Evolutionary conservation across 2,888 invertebrate genomes (phyloP).

Genomic region (Phengaris arion): DNA sequence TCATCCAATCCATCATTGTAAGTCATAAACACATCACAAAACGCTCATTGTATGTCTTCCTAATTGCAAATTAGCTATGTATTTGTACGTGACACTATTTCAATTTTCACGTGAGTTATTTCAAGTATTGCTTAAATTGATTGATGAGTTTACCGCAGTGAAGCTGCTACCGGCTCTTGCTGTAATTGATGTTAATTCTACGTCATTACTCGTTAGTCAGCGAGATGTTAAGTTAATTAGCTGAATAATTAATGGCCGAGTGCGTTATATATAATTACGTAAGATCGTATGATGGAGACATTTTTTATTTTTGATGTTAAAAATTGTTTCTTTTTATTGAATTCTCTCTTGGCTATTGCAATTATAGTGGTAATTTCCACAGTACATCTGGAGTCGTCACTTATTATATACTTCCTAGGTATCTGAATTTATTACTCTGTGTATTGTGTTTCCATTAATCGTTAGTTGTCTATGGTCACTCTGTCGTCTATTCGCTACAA

Average conservation of each 20-base stretch:
- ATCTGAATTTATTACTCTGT: too few relatives aligned
- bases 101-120: slow-evolving; percentile 7
- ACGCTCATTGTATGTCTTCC: neutral
- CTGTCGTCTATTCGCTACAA: too few relatives aligned
- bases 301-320: too few relatives aligned
- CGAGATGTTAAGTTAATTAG: neutral
- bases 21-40: slow-evolving; percentile 9
- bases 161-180: neutral
- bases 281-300: neutral
- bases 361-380: too few relatives aligned
- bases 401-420: too few relatives aligned
- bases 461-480: too few relatives aligned
- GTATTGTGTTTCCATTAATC: too few relatives aligned
- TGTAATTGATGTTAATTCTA: neutral
- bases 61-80: slow-evolving; percentile 1
- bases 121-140: neutral
- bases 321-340: too few relatives aligned
- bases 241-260: neutral
- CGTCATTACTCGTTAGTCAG: neutral
- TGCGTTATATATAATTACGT: neutral
- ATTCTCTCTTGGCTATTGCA: too few relatives aligned
- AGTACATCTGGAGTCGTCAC: too few relatives aligned
- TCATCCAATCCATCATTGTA: neutral
- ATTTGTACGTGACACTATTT: slow-evolving; percentile 17
- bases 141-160: neutral